Percentiles rank a stretch among this genome's conserved stretches.
These are phyloP conservation scores for Cheilosia pagana DNA, from an alignment of 2,888 invertebrate species.

Conservation along the genomic window DNA sequence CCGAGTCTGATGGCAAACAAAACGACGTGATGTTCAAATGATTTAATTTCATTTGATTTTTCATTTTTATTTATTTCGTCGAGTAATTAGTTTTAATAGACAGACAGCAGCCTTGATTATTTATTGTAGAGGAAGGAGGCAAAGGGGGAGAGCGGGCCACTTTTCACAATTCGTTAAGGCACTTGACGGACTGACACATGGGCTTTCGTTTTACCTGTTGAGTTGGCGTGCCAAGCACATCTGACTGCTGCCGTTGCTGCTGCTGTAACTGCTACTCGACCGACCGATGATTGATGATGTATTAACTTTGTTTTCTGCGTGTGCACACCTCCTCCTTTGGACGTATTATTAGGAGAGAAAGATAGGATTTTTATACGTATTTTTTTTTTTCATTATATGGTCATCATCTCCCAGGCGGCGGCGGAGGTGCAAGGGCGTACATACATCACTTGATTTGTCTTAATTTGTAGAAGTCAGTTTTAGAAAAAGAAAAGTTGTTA, in stretches of 20 bases:
- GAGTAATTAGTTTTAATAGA: constrained; percentile 75
- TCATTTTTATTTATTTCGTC: constrained; percentile 69
- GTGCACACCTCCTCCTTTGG: constrained; percentile 74
- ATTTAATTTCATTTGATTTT: constrained; percentile 73
- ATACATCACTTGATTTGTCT: constrained; percentile 69
- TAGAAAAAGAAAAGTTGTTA: constrained; percentile 49
- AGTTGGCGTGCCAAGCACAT: constrained; percentile 69
- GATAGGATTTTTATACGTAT: constrained; percentile 52
- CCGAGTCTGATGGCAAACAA: constrained; percentile 50
- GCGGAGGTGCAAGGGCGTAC: constrained; percentile 14
- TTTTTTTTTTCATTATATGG: constrained; percentile 22
- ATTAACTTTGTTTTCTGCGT: constrained; percentile 75
- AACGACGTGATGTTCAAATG: constrained; percentile 73
- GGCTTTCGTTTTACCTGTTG: constrained; percentile 64
- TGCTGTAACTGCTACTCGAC: constrained; percentile 44
- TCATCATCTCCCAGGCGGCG: not conserved
- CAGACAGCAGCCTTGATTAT: constrained; percentile 73
- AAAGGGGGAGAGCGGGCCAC: constrained; percentile 15
- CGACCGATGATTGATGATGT: constrained; percentile 73
- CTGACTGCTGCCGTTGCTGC: constrained; percentile 49
- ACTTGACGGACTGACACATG: constrained; percentile 66
- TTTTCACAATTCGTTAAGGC: constrained; percentile 67
- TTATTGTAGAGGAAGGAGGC: constrained; percentile 41
- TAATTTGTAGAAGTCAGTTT: constrained; percentile 74
- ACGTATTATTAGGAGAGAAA: constrained; percentile 58